Base-by-base conservation (phyloP, 2,888 invertebrate genomes). In the Notodonta dromedarius region DNA sequence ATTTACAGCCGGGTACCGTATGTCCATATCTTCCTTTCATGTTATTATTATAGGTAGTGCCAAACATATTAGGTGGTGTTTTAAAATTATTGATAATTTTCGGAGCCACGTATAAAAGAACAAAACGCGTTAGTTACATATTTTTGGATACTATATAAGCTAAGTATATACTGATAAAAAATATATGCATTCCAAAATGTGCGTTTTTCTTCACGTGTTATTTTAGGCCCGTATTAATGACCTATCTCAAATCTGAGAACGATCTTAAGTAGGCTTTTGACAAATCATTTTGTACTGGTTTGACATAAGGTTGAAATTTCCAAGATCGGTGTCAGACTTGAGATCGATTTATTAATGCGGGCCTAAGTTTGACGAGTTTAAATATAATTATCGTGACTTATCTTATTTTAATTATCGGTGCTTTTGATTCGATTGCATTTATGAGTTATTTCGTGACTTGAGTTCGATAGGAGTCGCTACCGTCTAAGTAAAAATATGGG, bases 91-190 rank as follows among this genome's bases (percentile, higher is more conserved):
- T 24, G 24, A 32, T 52, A 52, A 32, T 50, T 51, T 51, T 16
- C 24, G 51, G 24, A 51, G 24, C 51, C 8, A 51, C 12, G 52
- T 16, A 24, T 59, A 55, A 58, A 60, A 62, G 52, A 63, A 67
- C 56, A 48, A 50, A 51, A 46, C 48, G 63, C 65, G 58, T 62
- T 58, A 40, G 56, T 35, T 67, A 67, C 58, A 73, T 81, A 82
- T 81, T 82, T 81, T 80, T 82, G 62, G 76, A 82, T 62, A 71
- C 62, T 70, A 67, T 82, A 76, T 71, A 76, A 68, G 58, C 51
- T 66, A 66, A 63, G 68, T 60, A 59, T 57, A 50, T 65, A 63
- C 44, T 58, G 71, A 69, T 70, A 63, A 64, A 24, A 57, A 61
- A 62, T 70, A 66, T 39, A 73, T 69, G 71, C 82, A 82, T 82